A percentile compares a stretch with the other conserved stretches of the same genome.
Evolutionary conservation across 1,140 invertebrate species (phyloP).

Genomic region (Thalassaphorura encarpata): DNA sequence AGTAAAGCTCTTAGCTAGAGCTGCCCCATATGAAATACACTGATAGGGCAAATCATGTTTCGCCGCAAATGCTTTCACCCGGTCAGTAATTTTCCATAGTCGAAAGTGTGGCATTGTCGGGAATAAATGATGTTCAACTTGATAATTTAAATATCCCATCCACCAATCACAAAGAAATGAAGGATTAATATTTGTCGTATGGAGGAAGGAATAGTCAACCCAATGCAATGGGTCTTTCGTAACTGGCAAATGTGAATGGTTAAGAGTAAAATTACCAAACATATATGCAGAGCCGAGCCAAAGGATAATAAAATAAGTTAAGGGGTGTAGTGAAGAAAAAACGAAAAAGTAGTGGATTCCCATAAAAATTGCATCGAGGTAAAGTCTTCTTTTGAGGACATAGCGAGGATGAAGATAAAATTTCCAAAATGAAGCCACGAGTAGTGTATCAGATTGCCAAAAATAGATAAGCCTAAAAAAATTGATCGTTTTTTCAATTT

Average conservation of each 20-base stretch:
- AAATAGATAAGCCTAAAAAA: conserved; percentile 13
- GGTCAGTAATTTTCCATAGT: not conserved
- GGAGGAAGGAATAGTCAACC: conserved; percentile 5
- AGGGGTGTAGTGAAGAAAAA: no score
- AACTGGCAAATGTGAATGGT: conserved; percentile 11
- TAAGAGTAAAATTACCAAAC: conserved; percentile 9
- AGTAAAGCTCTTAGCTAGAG: conserved; percentile 1
- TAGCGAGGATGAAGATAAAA: conserved; percentile 18
- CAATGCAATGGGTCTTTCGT: conserved; percentile 2
- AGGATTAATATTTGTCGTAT: conserved; percentile 1
- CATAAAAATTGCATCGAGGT: conserved; percentile 14
- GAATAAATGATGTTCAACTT: conserved; percentile 25
- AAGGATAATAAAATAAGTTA: no score
- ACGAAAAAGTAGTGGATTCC: no score
- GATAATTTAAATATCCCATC: conserved; percentile 19
- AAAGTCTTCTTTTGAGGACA: conserved; percentile 10
- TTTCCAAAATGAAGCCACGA: conserved; percentile 14
- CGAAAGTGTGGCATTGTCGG: conserved; percentile 18
- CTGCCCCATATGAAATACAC: conserved; percentile 5
- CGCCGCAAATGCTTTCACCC: conserved; percentile 12
- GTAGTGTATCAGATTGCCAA: conserved; percentile 14
- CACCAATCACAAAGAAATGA: not conserved
- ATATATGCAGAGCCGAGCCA: conserved; percentile 12
- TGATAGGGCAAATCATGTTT: conserved; percentile 8
- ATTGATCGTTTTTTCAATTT: not conserved